Evolutionary conservation across 2,888 invertebrate species (phyloP).

Genomic region (Acanthosepion pharaonis): DNA sequence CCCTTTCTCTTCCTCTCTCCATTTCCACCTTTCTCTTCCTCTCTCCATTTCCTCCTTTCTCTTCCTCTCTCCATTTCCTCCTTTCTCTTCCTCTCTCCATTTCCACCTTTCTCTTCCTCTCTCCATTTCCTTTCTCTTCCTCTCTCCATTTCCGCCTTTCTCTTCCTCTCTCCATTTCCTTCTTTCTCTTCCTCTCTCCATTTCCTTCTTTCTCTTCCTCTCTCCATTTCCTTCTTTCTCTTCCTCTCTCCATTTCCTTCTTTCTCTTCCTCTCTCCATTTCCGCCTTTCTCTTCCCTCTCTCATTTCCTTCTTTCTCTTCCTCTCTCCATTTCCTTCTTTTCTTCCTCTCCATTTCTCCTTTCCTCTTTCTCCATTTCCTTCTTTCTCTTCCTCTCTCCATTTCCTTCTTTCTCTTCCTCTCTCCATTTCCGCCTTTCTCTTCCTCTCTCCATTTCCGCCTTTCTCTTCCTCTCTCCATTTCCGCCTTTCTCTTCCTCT

Average conservation of each 20-base stretch:
- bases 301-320: not conserved
- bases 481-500: not conserved
- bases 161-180: not conserved
- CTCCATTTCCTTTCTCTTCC: not conserved
- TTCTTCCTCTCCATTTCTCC: not conserved
- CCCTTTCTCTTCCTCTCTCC: too few relatives aligned
- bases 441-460: not conserved
- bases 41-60: not conserved
- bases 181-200: not conserved
- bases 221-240: not conserved
- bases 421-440: not conserved
- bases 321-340: not conserved
- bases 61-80: not conserved
- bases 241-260: not conserved
- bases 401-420: not conserved
- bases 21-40: not conserved
- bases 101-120: not conserved
- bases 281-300: not conserved
- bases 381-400: not conserved
- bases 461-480: not conserved
- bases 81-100: not conserved
- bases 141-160: not conserved
- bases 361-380: not conserved
- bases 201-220: not conserved
- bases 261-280: not conserved